Evolutionary conservation across 2,888 invertebrate genomes (phyloP).

Genomic region (Pterobdella sp.): DNA sequence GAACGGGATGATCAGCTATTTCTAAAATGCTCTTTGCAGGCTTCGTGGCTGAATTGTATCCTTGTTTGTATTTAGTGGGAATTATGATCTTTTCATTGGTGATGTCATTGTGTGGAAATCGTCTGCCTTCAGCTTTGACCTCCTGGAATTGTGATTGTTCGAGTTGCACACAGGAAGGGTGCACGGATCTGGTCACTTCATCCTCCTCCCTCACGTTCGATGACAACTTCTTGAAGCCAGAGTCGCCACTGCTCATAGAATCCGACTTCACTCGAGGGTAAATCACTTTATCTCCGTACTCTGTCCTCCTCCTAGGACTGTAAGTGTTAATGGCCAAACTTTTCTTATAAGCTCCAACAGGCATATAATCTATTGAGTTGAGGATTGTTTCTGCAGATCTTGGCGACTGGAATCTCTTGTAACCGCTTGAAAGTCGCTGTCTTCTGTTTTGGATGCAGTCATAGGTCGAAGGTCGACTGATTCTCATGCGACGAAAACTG

Average conservation of each 20-base stretch:
- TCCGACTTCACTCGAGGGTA: slow-evolving; percentile 7
- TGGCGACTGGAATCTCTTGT: slow-evolving; percentile 12
- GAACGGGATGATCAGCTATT: not conserved
- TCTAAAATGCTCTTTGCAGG: slow-evolving; percentile 11
- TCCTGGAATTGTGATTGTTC: not conserved
- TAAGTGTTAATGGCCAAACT: slow-evolving; percentile 19
- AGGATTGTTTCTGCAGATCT: slow-evolving; percentile 21
- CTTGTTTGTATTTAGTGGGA: slow-evolving; percentile 28
- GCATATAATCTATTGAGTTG: slow-evolving; percentile 12
- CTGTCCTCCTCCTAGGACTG: slow-evolving; percentile 19
- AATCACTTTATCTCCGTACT: slow-evolving; percentile 26
- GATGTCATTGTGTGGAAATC: not conserved
- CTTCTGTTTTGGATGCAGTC: slow-evolving; percentile 19
- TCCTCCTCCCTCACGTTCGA: not conserved
- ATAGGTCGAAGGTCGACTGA: slow-evolving; percentile 24
- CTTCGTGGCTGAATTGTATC: not conserved
- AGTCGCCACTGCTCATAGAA: slow-evolving; percentile 1
- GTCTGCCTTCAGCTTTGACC: not conserved
- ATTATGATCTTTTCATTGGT: slow-evolving; percentile 27
- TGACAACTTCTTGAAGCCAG: slow-evolving; percentile 9
- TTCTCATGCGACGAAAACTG: slow-evolving; percentile 21
- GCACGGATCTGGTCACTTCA: slow-evolving; percentile 26
- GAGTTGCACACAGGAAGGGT: not conserved
- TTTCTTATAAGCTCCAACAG: slow-evolving; percentile 12
- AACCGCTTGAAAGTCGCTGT: not conserved